phyloP scores from a whole-genome alignment of 2,113 vertebrate genomes.

The Anoplopoma fimbria region DNA sequence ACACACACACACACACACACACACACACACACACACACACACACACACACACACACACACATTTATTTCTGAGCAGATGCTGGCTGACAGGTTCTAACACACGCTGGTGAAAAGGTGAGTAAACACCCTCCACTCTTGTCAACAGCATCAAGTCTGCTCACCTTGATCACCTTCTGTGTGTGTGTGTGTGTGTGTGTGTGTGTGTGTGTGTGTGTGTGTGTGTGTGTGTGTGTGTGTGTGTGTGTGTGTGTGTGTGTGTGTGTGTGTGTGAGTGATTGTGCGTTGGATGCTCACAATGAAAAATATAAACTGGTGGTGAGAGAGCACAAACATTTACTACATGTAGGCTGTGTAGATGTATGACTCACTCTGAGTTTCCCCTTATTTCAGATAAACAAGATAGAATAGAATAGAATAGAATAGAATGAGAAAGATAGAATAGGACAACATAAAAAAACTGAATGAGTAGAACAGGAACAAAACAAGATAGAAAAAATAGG shows the following conservation, averaged over 20 bases:
- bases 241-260: not conserved
- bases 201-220: slow-evolving; percentile 2
- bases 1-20: slow-evolving; percentile 5
- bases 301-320: slow-evolving; percentile 7
- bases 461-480: not conserved
- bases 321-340: not conserved
- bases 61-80: slow-evolving; percentile 45
- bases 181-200: not conserved
- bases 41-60: slow-evolving; percentile 11
- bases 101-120: slow-evolving; percentile 42
- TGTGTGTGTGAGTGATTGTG: not conserved
- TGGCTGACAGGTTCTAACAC: slow-evolving; percentile 55
- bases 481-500: not conserved
- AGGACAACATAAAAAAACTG: not conserved
- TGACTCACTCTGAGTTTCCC: not conserved
- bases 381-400: not conserved
- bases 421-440: not conserved
- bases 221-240: slow-evolving; percentile 1
- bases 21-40: slow-evolving; percentile 2
- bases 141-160: slow-evolving; percentile 36
- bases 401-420: not conserved
- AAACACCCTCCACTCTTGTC: slow-evolving; percentile 53
- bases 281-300: not conserved
- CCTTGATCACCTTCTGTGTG: slow-evolving; percentile 7
- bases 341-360: not conserved